Evolutionary conservation across 2,888 invertebrate species (phyloP).

Genomic region (Atethmia centrago): DNA sequence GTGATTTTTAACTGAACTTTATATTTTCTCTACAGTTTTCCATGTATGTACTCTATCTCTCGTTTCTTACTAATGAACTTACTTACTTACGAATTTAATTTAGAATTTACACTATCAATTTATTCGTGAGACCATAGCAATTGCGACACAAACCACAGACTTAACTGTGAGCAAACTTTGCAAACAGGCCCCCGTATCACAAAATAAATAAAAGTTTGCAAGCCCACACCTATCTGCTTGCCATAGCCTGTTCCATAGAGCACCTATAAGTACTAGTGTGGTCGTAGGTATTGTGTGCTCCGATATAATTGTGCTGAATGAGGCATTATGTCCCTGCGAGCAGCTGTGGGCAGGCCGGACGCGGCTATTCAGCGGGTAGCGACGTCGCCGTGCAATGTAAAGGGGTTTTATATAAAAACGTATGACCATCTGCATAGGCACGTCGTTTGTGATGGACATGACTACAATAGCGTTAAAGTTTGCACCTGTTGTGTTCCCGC

Average conservation of each 20-base stretch:
- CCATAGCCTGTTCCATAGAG: slow-evolving; percentile 20
- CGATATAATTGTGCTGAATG: slow-evolving; percentile 51
- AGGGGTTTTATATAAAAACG: slow-evolving; percentile 53
- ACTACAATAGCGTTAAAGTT: slow-evolving; percentile 47
- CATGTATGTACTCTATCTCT: neutral
- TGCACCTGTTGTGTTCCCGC: slow-evolving; percentile 50
- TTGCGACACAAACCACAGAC: neutral
- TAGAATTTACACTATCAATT: neutral
- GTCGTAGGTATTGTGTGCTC: slow-evolving; percentile 21
- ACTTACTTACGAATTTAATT: neutral
- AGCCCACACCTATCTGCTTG: slow-evolving; percentile 55
- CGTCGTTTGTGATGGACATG: slow-evolving; percentile 40
- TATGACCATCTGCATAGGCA: slow-evolving; percentile 11
- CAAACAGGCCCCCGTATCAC: slow-evolving; percentile 41
- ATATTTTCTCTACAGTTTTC: slow-evolving; percentile 3
- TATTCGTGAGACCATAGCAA: neutral
- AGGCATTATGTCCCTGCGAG: slow-evolving; percentile 54
- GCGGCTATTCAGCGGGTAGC: slow-evolving; percentile 50
- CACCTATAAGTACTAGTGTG: slow-evolving; percentile 10
- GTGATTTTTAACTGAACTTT: neutral
- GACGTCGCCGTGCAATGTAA: slow-evolving; percentile 30
- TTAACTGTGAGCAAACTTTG: slow-evolving; percentile 19
- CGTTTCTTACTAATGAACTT: neutral
- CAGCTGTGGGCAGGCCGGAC: slow-evolving; percentile 58
- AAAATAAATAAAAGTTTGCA: slow-evolving; percentile 54